Percentiles rank a stretch among this genome's conserved stretches.
phyloP scores from a whole-genome alignment of 2,797 vertebrate genomes.

The Enteromius thamalakanensis region DNA sequence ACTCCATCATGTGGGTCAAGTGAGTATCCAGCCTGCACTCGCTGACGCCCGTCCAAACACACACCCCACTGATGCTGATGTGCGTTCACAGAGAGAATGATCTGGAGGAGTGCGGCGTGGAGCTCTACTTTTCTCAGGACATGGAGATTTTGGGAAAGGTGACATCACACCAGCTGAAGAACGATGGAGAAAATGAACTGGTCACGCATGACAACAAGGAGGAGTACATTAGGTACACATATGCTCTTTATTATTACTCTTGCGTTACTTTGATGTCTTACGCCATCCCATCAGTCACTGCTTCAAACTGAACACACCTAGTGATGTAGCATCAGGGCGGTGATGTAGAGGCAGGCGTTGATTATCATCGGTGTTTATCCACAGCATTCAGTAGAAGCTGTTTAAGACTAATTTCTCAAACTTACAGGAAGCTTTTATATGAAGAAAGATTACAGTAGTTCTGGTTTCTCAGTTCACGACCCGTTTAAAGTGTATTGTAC shows the following conservation, averaged over 20 bases:
- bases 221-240: conserved; percentile 89
- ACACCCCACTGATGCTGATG: neutral
- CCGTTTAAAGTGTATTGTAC: neutral
- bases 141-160: conserved; percentile 98
- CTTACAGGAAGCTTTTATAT: neutral
- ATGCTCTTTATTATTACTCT: too few relatives aligned
- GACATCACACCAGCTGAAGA: conserved; percentile 93
- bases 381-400: neutral
- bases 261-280: too few relatives aligned
- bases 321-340: too few relatives aligned
- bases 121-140: conserved; percentile 97
- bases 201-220: conserved; percentile 97
- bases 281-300: too few relatives aligned
- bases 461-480: neutral
- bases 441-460: neutral
- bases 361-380: too few relatives aligned
- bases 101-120: conserved; percentile 92
- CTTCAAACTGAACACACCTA: too few relatives aligned
- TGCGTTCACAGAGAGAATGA: conserved; percentile 85
- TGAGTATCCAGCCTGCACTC: conserved; percentile 72
- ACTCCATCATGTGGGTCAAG: conserved; percentile 99
- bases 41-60: neutral
- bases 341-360: neutral
- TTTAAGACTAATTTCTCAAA: neutral
- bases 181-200: conserved; percentile 90